Evolutionary conservation across 2,113 vertebrate genomes (phyloP).

Genomic region (Lophius piscatorius): DNA sequence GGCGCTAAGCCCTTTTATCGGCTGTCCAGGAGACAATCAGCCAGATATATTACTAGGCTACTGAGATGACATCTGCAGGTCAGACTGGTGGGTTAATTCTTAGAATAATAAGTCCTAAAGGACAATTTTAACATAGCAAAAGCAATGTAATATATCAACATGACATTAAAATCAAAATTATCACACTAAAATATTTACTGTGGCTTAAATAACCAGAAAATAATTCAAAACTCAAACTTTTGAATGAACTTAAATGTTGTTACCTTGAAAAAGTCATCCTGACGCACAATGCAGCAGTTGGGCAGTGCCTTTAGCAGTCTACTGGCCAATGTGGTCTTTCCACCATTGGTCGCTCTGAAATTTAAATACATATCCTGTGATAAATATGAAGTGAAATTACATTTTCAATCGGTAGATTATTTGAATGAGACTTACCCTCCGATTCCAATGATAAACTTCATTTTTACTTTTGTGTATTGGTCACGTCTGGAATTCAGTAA

Average conservation of each 20-base stretch:
- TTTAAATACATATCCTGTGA: neutral
- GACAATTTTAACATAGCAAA: constrained; percentile 32
- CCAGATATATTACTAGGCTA: constrained; percentile 73
- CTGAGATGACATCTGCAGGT: constrained; percentile 72
- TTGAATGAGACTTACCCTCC: constrained; percentile 77
- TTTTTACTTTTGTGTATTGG: constrained; percentile 60
- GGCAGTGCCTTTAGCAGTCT: constrained; percentile 78
- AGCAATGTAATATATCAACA: constrained; percentile 9
- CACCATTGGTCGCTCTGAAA: constrained; percentile 85
- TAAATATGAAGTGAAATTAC: neutral
- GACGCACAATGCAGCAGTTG: constrained; percentile 84
- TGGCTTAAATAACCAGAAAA: constrained; percentile 37
- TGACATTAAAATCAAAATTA: constrained; percentile 5
- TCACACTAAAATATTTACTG: neutral
- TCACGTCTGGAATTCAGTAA: constrained; percentile 68
- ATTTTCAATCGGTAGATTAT: neutral
- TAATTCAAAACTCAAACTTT: too few species aligned
- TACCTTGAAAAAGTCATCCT: constrained; percentile 87
- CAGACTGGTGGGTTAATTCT: constrained; percentile 39
- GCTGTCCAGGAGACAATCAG: constrained; percentile 83
- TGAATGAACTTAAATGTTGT: constrained; percentile 3
- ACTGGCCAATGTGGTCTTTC: constrained; percentile 84
- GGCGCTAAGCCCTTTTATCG: constrained; percentile 69
- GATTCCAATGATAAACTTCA: constrained; percentile 83
- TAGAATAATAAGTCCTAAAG: constrained; percentile 27